Evolutionary conservation across 2,113 vertebrate genomes (phyloP), one percentile per base, ranked within the genome.

Genomic region (Desmodus rotundus): DNA sequence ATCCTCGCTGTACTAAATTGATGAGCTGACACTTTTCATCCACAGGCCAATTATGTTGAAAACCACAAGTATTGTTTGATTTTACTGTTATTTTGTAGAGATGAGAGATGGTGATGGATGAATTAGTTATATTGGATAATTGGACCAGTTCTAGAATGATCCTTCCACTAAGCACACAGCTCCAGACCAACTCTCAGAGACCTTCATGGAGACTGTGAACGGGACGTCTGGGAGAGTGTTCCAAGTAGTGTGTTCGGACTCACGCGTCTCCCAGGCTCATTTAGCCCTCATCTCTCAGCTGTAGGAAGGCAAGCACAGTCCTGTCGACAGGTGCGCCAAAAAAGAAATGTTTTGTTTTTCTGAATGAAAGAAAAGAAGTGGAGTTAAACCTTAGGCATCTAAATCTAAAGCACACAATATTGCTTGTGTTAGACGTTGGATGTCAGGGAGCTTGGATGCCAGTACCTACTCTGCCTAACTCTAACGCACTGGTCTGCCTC

Each of bases 31-130:
- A 2, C 11, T 38, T 94, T 94, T 72, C 45, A 87, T 89, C 36
- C 26, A 52, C 6, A 68, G 47, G 82, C 54, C 63, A 77, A 38
- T 68, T 68, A 56, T 86, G 5, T 26, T n/a, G 33, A 93, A 82
- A 88, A 41, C 38, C 12, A 14, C 26, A 65, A 24, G 22, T 83
- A 28, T 38, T 81, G 26, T 58, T 89, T 92, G 50, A 43, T 86
- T 63, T 89, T 15, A 82, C 19, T 63, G n/a, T 65, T 76, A 92
- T 91, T 95, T 96, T 94, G 63, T 74, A 87, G 83, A 93, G 56
- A 68, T 63, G 19, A 92, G 52, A 93, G 36, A 47, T 17, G 11
- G 73, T 68, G 41, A 52, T 84, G 52, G 8, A 45, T 50, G 80
- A 10, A 14, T 63, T 83, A 16, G 41, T 45, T 83, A 22, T 14